Percentiles rank a stretch among this genome's conserved stretches.
Evolutionary conservation across 2,113 vertebrate species (phyloP).

Genomic region (Sander lucioperca): DNA sequence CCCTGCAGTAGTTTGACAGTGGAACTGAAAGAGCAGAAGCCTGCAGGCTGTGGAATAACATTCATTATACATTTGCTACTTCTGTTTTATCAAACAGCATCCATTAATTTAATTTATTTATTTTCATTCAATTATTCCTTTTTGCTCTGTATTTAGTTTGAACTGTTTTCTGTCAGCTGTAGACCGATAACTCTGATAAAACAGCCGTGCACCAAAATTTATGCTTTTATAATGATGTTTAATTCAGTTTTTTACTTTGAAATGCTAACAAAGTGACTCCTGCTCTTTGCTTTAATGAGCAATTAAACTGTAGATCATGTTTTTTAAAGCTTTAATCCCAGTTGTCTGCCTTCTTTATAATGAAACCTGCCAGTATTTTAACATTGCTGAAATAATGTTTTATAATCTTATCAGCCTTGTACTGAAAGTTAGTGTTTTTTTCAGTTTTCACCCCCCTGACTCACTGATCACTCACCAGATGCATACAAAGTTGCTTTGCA

Average conservation of each 20-base stretch:
- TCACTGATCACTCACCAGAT: not conserved
- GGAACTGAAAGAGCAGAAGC: not conserved
- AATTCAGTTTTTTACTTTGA: constrained; percentile 20
- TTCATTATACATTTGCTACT: constrained; percentile 26
- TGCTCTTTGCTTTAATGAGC: constrained; percentile 17
- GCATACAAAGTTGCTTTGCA: not conserved
- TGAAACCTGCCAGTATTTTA: not conserved
- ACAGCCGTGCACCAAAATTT: constrained; percentile 14
- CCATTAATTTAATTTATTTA: constrained; percentile 32
- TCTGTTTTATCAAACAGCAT: constrained; percentile 50
- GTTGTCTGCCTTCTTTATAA: constrained; percentile 1
- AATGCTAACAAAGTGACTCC: constrained; percentile 18
- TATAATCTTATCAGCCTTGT: not conserved
- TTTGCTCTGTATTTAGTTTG: constrained; percentile 24
- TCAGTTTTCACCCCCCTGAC: not conserved
- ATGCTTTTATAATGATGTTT: constrained; percentile 16
- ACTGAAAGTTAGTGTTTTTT: not conserved
- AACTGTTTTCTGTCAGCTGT: not conserved
- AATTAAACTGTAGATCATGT: constrained; percentile 1
- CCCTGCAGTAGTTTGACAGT: not conserved
- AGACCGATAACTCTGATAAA: constrained; percentile 10
- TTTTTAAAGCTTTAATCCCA: constrained; percentile 13
- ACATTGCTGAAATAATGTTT: not conserved
- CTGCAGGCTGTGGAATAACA: constrained; percentile 23
- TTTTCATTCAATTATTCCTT: constrained; percentile 31